phyloP scores from a whole-genome alignment of 1,140 invertebrate species.

The Pseudomyrmex flavicornis region DNA sequence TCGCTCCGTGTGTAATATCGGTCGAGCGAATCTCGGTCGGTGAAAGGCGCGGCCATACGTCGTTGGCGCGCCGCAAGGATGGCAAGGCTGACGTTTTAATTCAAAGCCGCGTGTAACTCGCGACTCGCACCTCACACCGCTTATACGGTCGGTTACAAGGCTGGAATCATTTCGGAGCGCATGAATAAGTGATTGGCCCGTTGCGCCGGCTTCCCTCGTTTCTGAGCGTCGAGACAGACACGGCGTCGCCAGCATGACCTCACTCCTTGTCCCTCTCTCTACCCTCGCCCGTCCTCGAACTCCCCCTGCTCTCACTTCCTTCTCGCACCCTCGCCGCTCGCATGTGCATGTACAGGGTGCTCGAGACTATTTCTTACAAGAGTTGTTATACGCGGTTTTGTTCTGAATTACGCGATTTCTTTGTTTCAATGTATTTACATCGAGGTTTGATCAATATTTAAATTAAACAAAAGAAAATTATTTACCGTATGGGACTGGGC shows the following conservation, averaged over 20 bases:
- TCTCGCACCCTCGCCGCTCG: background rate
- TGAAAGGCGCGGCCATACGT: slow-evolving; percentile 40
- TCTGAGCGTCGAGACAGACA: slow-evolving; percentile 71
- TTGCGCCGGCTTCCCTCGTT: slow-evolving; percentile 67
- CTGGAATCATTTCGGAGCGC: slow-evolving; percentile 79
- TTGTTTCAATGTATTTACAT: background rate
- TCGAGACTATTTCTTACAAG: slow-evolving; percentile 11
- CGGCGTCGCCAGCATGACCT: slow-evolving; percentile 72
- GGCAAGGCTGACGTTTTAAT: slow-evolving; percentile 66
- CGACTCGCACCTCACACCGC: slow-evolving; percentile 8
- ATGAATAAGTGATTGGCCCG: slow-evolving; percentile 80
- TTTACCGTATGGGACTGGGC: background rate
- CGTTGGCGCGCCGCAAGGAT: slow-evolving; percentile 29
- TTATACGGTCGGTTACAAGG: slow-evolving; percentile 57
- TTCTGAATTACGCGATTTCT: background rate
- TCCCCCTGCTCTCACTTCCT: background rate
- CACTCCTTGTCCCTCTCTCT: slow-evolving; percentile 33
- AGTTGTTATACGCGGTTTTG: background rate
- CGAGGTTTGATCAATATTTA: background rate
- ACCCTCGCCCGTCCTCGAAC: slow-evolving; percentile 23
- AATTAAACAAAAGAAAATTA: background rate
- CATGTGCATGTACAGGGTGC: slow-evolving; percentile 34
- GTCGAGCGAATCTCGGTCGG: slow-evolving; percentile 56
- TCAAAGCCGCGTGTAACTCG: slow-evolving; percentile 53
- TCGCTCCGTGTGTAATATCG: slow-evolving; percentile 40